These are phyloP conservation scores for Temnothorax longispinosus DNA, from an alignment of 1,140 invertebrate species.

Conservation along the genomic window DNA sequence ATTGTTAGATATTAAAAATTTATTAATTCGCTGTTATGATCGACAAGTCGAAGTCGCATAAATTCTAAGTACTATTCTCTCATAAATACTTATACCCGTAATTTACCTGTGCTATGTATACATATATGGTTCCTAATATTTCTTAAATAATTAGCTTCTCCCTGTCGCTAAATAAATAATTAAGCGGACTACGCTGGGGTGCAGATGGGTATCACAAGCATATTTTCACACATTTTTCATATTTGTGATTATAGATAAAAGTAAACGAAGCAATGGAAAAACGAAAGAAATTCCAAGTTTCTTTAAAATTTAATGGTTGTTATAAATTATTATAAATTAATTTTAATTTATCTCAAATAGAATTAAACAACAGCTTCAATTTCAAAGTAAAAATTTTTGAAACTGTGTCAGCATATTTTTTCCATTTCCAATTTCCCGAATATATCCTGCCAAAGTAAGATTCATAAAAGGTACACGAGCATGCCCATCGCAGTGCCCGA, in stretches of 20 bases:
- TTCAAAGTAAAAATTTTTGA: neutral
- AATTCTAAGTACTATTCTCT: neutral
- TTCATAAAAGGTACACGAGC: neutral
- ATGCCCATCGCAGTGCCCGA: constrained; percentile 16
- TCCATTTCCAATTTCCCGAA: neutral
- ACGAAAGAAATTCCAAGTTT: neutral
- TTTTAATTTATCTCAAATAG: neutral
- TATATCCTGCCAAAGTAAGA: neutral
- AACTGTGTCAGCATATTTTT: neutral
- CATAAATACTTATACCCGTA: neutral
- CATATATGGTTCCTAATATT: neutral
- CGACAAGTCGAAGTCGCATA: neutral
- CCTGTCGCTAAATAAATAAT: constrained; percentile 10
- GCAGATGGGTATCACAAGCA: neutral
- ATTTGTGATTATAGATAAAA: neutral
- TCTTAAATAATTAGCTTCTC: constrained; percentile 4
- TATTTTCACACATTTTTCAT: neutral
- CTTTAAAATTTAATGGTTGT: neutral
- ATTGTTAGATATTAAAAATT: neutral
- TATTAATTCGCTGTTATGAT: neutral
- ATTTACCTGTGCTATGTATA: neutral
- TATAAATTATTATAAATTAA: neutral
- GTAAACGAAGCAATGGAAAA: neutral
- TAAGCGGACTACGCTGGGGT: neutral
- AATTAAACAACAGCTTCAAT: neutral